Base-by-base conservation (phyloP, 2,113 vertebrate species). In the Gasterosteus aculeatus region DNA sequence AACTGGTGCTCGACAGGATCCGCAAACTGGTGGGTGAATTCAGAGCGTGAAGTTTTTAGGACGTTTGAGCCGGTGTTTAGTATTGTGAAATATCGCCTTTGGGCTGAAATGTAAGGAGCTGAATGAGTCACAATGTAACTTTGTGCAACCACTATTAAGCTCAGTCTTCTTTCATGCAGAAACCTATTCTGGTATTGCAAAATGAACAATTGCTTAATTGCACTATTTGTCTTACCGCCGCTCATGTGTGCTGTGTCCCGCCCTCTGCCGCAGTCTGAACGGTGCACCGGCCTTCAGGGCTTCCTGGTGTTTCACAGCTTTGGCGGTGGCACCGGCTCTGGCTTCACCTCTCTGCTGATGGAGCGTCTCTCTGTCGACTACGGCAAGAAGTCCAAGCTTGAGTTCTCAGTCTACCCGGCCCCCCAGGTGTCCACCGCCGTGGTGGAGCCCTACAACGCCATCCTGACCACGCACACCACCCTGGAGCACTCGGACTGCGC, bases 311-410 rank as follows among this genome's bases (percentile, higher is more conserved):
- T 83, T 60, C 81, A 83, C 71, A 83, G 81, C 66, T 83, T 83
- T 39, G 81, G 81, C 22, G 81, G 81, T 10, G 81, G 81, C 66
- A 60, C 93, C 6, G 93, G 93, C 47, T 94, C 93, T 35, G 92
- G 93, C 78, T 93, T 94, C 90, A 94, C 93, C 81, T 98, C 97
- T 72, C 88, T 98, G 69, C 92, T 98, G 84, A 98, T 98, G 97
- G 96, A 98, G 75, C 95, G 95, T 35, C 95, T 99, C 64, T 99
- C 97, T 8, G 85, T 96, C 0, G 96, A 98, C 65, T 98, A 97
- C 0, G 96, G 95, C 87, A 95, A 95, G 91, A 94, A 96, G 90
- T 96, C 95, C 87, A 96, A 96, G 93, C 94, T 96, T 89, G 95
- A 95, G 87, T 95, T 95, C 87, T 94, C 94, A 83, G 94, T 95